Evolutionary conservation across 2,888 invertebrate species (phyloP).

Genomic region (Hydraecia micacea): DNA sequence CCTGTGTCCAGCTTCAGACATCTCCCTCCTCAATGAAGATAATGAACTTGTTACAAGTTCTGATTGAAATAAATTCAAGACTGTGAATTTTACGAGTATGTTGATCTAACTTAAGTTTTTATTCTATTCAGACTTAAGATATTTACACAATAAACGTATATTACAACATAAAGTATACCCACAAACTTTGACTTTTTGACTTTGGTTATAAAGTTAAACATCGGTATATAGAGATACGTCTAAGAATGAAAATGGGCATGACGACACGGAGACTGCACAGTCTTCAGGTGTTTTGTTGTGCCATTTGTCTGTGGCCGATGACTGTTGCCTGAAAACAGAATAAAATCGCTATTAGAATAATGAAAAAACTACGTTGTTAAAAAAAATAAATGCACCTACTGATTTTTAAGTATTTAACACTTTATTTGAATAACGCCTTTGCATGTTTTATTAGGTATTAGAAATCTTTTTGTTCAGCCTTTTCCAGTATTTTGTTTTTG

Average conservation of each 20-base stretch:
- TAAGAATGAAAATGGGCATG: constrained; percentile 90
- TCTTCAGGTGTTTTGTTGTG: constrained; percentile 79
- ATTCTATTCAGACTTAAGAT: neutral
- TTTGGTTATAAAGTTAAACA: constrained; percentile 24
- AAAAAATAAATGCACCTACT: neutral
- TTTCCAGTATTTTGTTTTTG: neutral
- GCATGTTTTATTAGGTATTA: neutral
- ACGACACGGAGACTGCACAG: constrained; percentile 83
- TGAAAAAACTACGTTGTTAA: neutral
- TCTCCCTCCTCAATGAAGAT: neutral
- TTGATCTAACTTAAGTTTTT: neutral
- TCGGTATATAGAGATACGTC: constrained; percentile 90
- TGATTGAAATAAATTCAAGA: neutral
- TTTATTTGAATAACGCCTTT: neutral
- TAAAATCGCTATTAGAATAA: neutral
- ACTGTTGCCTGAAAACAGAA: constrained; percentile 77
- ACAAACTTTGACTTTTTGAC: neutral
- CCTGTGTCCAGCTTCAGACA: neutral
- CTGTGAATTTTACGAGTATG: neutral
- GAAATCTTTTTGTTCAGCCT: no score
- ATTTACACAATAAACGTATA: neutral
- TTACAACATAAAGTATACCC: neutral
- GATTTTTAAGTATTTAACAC: neutral
- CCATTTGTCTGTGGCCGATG: constrained; percentile 81
- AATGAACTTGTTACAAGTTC: neutral